Evolutionary conservation across 2,888 invertebrate species (phyloP), one percentile per base, ranked within the genome.

Genomic region (Sympetrum striolatum): DNA sequence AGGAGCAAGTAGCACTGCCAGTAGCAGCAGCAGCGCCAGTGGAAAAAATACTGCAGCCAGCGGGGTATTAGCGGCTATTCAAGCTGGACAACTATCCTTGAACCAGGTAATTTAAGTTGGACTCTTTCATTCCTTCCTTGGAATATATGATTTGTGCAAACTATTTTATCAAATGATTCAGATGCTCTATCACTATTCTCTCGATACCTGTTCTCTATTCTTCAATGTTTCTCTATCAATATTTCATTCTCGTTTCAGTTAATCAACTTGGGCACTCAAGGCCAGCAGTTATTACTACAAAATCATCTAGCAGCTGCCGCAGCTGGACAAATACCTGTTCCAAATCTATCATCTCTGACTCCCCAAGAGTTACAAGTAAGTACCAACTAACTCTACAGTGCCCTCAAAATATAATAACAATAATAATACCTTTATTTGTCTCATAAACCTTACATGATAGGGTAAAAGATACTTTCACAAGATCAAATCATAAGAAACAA

Each of bases 81-180:
- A 94, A 91, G 94, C 94, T 81, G 94, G 94, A 60, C 94, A 94
- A 91, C 92, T 94, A 64, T 93, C 94, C 64, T 92, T 94, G 90
- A 94, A 93, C 92, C 94, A 94, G 93, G 94, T 94, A 91, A 91
- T 90, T 18, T 53, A 4, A 53, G 18, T 18, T 3, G n/a, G n/a
- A n/a, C n/a, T n/a, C n/a, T n/a, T n/a, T n/a, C n/a, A n/a, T n/a
- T n/a, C n/a, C n/a, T n/a, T n/a, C n/a, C n/a, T n/a, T n/a, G 1
- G 15, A 15, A 53, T 3, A 18, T 3, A 53, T 53, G 2, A 53
- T 53, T 53, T 53, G 1, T 53, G 5, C 2, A 1, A 18, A 1
- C 2, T 18, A 53, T 18, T 1, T 18, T 3, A 53, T 53, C 5
- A 18, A 1, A 53, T 53, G 18, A 53, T 53, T 18, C 2, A 18